Base-by-base conservation (phyloP, 2,797 vertebrate species). In the Echiichthys vipera region DNA sequence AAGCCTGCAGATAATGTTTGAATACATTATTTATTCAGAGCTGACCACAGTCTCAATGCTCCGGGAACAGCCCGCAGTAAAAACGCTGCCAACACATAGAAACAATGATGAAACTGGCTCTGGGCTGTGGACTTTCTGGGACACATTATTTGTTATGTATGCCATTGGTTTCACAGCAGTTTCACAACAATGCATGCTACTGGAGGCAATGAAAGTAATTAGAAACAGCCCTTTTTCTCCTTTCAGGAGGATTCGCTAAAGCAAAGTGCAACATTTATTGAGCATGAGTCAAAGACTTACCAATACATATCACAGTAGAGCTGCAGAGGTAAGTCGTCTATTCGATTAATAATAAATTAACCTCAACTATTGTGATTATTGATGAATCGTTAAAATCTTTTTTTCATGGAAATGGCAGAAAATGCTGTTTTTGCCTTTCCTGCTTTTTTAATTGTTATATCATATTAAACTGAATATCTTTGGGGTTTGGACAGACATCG, bases 211-310 rank as follows among this genome's bases (percentile, higher is more conserved):
- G 15, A 39, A 74, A 17, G 51, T 55, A 37, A 80, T 75, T 51
- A 40, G 32, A 65, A 37, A 68, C 55, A 67, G 39, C 1, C 37
- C 27, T 12, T 61, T 59, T 66, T 74, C 51, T 77, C 42, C 51
- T 77, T 74, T 80, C 24, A 7, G 15, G 24, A 40, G 29, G 34
- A 74, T 67, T 74, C 36, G n/a, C n/a, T n/a, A n/a, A n/a, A n/a
- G n/a, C n/a, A 11, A 40, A 37, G 20, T 20, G 13, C 34, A 59
- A 18, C n/a, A 24, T 25, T 18, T 59, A 39, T 34, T 18, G 25
- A 55, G 58, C 43, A 54, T 12, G 39, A 45, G 58, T 7, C 54
- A 13, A 4, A 37, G 22, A 54, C 50, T 40, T 7, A 49, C 36
- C 51, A 14, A 64, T 17, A 40, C 9, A 11, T 2, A 13, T 46